phyloP scores from a whole-genome alignment of 2,888 invertebrate species.

The Trichopoda pennipes region DNA sequence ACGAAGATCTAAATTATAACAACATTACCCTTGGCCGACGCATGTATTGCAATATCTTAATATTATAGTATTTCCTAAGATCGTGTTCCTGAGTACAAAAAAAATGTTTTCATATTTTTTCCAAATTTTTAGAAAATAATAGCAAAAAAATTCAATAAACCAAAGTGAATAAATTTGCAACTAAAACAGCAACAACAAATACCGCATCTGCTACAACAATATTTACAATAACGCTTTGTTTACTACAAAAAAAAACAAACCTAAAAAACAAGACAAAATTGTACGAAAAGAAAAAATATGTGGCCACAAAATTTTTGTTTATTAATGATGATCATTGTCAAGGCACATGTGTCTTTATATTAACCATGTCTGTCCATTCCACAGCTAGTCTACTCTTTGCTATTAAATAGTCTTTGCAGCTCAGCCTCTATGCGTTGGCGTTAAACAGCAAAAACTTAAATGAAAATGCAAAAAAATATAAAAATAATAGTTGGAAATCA shows the following conservation, averaged over 20 bases:
- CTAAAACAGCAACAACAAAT: slow-evolving; percentile 22
- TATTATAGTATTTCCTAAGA: neutral
- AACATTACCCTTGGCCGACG: no score
- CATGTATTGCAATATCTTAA: no score
- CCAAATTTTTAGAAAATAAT: slow-evolving; percentile 46
- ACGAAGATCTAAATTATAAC: no score
- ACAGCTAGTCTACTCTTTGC: slow-evolving; percentile 21
- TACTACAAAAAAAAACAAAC: neutral
- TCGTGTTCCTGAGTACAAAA: neutral
- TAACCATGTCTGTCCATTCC: slow-evolving; percentile 6
- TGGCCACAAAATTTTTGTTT: slow-evolving; percentile 67
- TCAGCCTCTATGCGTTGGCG: slow-evolving; percentile 67
- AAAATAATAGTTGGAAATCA: neutral
- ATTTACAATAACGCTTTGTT: slow-evolving; percentile 51
- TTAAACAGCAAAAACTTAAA: slow-evolving; percentile 53
- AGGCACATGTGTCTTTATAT: slow-evolving; percentile 68
- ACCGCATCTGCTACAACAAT: slow-evolving; percentile 31
- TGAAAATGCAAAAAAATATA: slow-evolving; percentile 21
- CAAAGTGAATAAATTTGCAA: slow-evolving; percentile 56
- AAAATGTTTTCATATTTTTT: slow-evolving; percentile 2
- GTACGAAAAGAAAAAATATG: slow-evolving; percentile 22
- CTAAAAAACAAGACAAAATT: neutral
- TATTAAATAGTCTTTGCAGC: slow-evolving; percentile 43
- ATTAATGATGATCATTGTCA: slow-evolving; percentile 73
- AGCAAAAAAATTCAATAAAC: slow-evolving; percentile 55